These are phyloP conservation scores for human (Homo sapiens) DNA, from an alignment of 2,113 vertebrate genomes.

Conservation along the genomic window DNA sequence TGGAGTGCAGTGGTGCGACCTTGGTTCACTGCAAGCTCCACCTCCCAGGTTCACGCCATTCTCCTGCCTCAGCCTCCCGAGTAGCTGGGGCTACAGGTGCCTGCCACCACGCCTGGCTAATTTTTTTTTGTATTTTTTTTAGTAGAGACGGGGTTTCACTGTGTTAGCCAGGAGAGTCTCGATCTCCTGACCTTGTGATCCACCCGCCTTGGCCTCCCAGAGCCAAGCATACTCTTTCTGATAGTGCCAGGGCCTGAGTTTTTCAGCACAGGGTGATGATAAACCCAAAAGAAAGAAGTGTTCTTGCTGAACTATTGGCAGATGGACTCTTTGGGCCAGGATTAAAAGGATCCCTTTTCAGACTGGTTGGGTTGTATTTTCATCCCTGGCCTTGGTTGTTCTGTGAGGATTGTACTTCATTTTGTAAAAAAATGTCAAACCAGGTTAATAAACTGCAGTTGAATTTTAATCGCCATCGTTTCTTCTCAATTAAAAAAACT, in stretches of 20 bases:
- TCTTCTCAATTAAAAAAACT: background rate
- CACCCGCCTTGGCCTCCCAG: too few species aligned
- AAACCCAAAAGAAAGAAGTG: background rate
- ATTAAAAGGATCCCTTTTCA: constrained; percentile 7
- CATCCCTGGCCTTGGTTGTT: background rate
- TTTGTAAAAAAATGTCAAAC: constrained; percentile 20
- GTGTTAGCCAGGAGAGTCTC: too few species aligned
- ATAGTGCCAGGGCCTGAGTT: background rate
- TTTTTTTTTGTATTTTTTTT: too few species aligned
- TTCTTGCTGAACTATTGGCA: background rate
- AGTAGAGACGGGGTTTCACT: too few species aligned
- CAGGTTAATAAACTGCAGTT: background rate
- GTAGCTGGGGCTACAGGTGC: too few species aligned
- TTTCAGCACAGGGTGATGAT: background rate
- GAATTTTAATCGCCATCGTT: background rate
- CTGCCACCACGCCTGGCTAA: too few species aligned
- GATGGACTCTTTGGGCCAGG: background rate
- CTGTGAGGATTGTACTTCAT: background rate
- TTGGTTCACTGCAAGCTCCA: too few species aligned
- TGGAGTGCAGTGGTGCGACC: too few species aligned
- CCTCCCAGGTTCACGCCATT: too few species aligned
- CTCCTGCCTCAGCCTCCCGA: too few species aligned
- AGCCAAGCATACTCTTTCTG: background rate
- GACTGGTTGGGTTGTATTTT: background rate
- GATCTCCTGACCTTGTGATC: too few species aligned